Evolutionary conservation across 2,113 vertebrate genomes (phyloP), one percentile per base, ranked within the genome.

Genomic region (Peromyscus polionotus): DNA sequence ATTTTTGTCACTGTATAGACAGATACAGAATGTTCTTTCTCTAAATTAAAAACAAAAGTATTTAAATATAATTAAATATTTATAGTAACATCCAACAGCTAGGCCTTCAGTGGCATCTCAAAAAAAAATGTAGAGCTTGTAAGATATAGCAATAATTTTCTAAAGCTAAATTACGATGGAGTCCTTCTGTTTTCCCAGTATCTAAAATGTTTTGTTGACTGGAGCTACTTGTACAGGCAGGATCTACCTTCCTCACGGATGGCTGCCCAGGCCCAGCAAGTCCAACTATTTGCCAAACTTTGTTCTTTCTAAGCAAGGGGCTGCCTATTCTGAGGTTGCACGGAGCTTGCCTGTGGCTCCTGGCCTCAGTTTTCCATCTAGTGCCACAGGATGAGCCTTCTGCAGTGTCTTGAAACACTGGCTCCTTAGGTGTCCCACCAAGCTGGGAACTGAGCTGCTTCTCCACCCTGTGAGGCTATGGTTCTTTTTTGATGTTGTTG

Each of bases 11-110:
- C 39, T 28, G 24, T 31, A 7, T 10, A 0, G 9, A 67, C 54
- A 95, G 51, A 68, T 17, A 59, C 48, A 93, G 67, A 93, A 81
- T 91, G 81, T 88, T 91, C 80, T 93, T 80, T 90, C 45, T 80
- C 26, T 67, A 87, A 93, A 93, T 48, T 51, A 57, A 91, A 81
- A 87, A 57, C 42, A 42, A 68, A 87, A 16, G 45, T 39, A 87
- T 67, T 93, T 72, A 90, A 90, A n/a, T 72, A 72, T 72, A 72
- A n/a, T 72, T 9, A 88, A 22, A 45, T 51, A 87, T 67, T 90
- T 65, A 95, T 73, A 57, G 17, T 22, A 59, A 7, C 6, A 81
- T 72, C 68, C 54, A 48, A 7, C 84, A 51, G 45, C 31, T 51
- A 48, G 65, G 11, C 2, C 22, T 33, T 70, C 24, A 70, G 65